Percentiles rank a stretch among this genome's conserved stretches.
Conservation (phyloP, 92 coral and sea anemone species). For the Ricordea florida region DNA sequence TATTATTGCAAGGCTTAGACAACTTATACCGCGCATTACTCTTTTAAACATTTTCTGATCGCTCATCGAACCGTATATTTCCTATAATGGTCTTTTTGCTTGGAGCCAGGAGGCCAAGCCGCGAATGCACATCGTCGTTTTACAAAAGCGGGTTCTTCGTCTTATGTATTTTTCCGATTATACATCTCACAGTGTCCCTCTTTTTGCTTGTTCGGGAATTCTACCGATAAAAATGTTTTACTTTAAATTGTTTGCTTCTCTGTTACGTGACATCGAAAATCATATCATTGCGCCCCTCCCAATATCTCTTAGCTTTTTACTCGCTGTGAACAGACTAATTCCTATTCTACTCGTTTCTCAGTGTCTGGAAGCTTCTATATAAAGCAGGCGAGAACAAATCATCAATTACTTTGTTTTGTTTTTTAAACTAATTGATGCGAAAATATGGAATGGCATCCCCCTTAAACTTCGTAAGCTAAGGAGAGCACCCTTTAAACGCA, state of each 20-base stretch:
- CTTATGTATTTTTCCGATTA: conserved; percentile 14
- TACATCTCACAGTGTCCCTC: not conserved
- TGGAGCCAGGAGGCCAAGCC: conserved; percentile 68
- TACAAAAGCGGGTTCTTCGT: conserved; percentile 34
- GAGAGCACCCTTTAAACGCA: not conserved
- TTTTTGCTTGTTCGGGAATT: not conserved
- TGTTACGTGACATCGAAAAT: not conserved
- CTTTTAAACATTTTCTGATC: conserved; percentile 44
- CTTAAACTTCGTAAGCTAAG: not conserved
- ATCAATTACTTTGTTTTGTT: not conserved
- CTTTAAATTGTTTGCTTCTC: not conserved
- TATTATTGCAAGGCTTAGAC: conserved; percentile 48
- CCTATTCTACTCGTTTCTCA: not conserved
- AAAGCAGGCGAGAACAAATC: conserved; percentile 7
- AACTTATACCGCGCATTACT: conserved; percentile 40
- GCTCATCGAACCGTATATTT: conserved; percentile 37
- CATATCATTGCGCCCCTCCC: not conserved
- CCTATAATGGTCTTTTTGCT: conserved; percentile 55
- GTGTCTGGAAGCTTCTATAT: not conserved
- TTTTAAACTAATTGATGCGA: not conserved
- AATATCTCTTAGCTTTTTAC: not conserved
- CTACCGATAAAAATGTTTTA: not conserved
- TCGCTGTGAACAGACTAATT: too few relatives aligned
- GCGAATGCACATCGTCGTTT: conserved; percentile 34
- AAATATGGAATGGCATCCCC: not conserved